phyloP scores from a whole-genome alignment of 2,113 vertebrate genomes.

The Tylochromis polylepis region DNA sequence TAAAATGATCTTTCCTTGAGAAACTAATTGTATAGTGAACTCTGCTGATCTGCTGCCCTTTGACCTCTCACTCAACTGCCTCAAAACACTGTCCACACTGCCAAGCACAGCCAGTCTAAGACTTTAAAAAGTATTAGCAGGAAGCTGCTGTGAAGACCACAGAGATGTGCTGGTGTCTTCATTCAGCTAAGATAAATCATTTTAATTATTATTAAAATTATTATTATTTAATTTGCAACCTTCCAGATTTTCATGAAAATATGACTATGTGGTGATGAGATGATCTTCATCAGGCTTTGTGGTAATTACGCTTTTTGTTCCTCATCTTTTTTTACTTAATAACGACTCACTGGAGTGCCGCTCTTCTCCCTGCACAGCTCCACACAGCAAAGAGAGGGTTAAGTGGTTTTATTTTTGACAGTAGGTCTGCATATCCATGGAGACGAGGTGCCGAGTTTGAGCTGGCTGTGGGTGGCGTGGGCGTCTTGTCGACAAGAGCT shows the following conservation, averaged over 20 bases:
- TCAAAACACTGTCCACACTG: not conserved
- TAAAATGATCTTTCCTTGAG: constrained; percentile 17
- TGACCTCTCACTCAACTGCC: not conserved
- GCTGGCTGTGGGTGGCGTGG: constrained; percentile 51
- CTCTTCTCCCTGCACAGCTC: constrained; percentile 1
- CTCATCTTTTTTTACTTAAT: not conserved
- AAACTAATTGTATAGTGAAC: constrained; percentile 18
- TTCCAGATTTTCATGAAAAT: not conserved
- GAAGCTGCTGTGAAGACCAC: not conserved
- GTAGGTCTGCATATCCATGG: constrained; percentile 70
- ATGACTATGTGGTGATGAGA: not conserved
- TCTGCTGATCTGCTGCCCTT: constrained; percentile 8
- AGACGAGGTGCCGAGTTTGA: constrained; percentile 55
- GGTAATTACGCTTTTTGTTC: not conserved
- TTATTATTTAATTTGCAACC: not conserved
- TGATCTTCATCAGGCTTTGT: not conserved
- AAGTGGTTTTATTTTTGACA: constrained; percentile 62
- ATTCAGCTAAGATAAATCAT: not conserved
- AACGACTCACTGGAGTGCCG: constrained; percentile 14
- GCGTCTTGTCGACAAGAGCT: constrained; percentile 51
- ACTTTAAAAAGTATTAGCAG: not conserved
- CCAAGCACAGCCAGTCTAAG: not conserved
- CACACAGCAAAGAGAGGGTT: constrained; percentile 39
- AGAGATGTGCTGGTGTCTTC: not conserved
- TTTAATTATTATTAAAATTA: too few species aligned